These are phyloP conservation scores for Euwallacea fornicatus DNA, from an alignment of 1,140 invertebrate species.

Conservation along the genomic window DNA sequence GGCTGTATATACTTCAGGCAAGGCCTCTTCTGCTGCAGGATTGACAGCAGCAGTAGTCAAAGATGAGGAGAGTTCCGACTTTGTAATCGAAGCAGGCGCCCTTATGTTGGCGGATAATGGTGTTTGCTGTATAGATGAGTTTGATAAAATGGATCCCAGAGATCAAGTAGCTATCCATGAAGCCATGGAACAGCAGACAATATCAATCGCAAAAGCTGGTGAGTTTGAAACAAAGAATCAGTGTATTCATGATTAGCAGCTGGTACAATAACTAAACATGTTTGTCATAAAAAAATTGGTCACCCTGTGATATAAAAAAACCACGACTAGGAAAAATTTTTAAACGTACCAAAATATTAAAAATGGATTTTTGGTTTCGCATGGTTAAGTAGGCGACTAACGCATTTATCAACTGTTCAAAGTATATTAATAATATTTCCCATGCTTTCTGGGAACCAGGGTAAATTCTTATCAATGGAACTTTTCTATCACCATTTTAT, in stretches of 20 bases:
- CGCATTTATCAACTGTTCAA: too few relatives aligned
- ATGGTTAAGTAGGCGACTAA: too few relatives aligned
- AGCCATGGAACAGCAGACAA: slow-evolving; percentile 99
- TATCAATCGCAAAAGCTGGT: slow-evolving; percentile 97
- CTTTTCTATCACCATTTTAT: too few relatives aligned
- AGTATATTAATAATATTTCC: too few relatives aligned
- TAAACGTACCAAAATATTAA: background rate
- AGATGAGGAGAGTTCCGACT: slow-evolving; percentile 97
- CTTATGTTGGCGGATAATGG: slow-evolving; percentile 99
- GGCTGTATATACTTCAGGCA: slow-evolving; percentile 96
- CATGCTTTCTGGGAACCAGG: too few relatives aligned
- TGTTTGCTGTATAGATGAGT: slow-evolving; percentile 99
- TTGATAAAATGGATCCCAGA: slow-evolving; percentile 98
- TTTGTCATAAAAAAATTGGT: too few relatives aligned
- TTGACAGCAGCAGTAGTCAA: slow-evolving; percentile 95
- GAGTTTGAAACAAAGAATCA: background rate
- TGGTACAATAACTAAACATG: too few relatives aligned
- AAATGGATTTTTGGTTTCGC: background rate
- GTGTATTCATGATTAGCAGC: too few relatives aligned
- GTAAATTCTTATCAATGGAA: too few relatives aligned
- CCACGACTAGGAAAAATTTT: too few relatives aligned
- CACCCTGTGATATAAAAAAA: too few relatives aligned
- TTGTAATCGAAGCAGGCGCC: slow-evolving; percentile 99
- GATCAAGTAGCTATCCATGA: slow-evolving; percentile 99
- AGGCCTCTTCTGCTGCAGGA: slow-evolving; percentile 97